These are phyloP conservation scores for Alsophila aescularia DNA, from an alignment of 2,888 invertebrate species.

Conservation along the genomic window DNA sequence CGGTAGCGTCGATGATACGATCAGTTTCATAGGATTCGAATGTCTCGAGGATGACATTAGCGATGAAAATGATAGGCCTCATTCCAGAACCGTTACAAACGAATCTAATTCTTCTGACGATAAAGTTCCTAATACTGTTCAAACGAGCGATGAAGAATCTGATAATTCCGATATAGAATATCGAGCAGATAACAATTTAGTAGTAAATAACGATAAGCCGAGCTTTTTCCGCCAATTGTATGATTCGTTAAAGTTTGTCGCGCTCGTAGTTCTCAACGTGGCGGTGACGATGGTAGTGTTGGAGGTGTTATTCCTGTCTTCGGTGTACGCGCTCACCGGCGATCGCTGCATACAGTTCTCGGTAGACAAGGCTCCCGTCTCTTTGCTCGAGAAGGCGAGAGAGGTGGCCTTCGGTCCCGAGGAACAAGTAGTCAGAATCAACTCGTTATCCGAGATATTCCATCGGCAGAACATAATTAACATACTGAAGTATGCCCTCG, in stretches of 20 bases:
- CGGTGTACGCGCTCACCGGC: conserved; percentile 58
- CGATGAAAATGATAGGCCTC: conserved; percentile 15
- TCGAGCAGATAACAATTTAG: conserved; percentile 24
- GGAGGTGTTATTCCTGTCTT: conserved; percentile 53
- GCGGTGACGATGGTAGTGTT: conserved; percentile 48
- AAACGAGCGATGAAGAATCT: conserved; percentile 20
- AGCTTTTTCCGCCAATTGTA: conserved; percentile 42
- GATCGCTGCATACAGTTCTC: conserved; percentile 55
- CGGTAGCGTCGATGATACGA: conserved; percentile 2
- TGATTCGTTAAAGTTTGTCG: conserved; percentile 49
- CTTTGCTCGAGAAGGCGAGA: conserved; percentile 56
- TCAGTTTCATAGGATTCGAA: conserved; percentile 18
- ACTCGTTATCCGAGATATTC: conserved; percentile 57
- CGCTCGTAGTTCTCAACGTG: conserved; percentile 55
- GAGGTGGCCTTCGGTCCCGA: conserved; percentile 55
- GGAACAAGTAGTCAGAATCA: conserved; percentile 54
- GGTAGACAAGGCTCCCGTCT: conserved; percentile 48
- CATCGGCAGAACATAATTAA: conserved; percentile 53
- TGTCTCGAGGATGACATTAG: conserved; percentile 8
- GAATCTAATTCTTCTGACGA: neutral
- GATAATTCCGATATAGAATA: conserved; percentile 5
- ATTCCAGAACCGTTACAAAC: neutral
- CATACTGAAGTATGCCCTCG: conserved; percentile 53
- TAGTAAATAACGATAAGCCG: conserved; percentile 15
- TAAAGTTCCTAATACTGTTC: conserved; percentile 19